Conservation (phyloP, 2,888 invertebrate species). For the Itoplectis maculator region DNA sequence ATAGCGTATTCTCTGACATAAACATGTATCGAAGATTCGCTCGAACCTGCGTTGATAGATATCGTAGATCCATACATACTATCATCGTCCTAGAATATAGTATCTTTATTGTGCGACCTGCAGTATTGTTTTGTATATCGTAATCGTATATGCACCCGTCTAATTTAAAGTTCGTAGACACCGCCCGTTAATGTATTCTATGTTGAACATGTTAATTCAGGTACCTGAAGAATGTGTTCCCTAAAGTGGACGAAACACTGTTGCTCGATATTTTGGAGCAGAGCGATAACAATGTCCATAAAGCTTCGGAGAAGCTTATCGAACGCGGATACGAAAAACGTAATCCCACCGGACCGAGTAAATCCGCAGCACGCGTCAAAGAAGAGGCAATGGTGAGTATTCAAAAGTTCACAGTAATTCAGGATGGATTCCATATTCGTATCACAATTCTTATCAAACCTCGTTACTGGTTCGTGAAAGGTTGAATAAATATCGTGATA, state of each 20-base stretch:
- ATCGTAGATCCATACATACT: constrained; percentile 48
- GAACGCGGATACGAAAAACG: constrained; percentile 93
- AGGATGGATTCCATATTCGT: too few species aligned
- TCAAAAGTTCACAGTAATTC: too few species aligned
- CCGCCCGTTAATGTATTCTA: constrained; percentile 36
- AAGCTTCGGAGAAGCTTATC: constrained; percentile 92
- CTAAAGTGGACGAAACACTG: constrained; percentile 95
- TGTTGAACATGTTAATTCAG: constrained; percentile 84
- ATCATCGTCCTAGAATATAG: constrained; percentile 51
- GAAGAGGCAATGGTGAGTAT: constrained; percentile 71
- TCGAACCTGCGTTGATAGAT: constrained; percentile 37
- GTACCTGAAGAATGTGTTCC: constrained; percentile 96
- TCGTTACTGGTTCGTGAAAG: too few species aligned
- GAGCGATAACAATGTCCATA: constrained; percentile 96
- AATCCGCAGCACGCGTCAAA: constrained; percentile 85
- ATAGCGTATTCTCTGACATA: constrained; percentile 17
- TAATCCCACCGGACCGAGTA: constrained; percentile 87
- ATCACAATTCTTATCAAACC: too few species aligned
- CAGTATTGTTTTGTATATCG: constrained; percentile 59
- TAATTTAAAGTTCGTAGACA: constrained; percentile 24
- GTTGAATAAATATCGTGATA: too few species aligned
- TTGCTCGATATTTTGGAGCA: constrained; percentile 93
- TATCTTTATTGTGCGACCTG: constrained; percentile 52
- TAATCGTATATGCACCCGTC: constrained; percentile 62
- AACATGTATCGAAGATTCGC: constrained; percentile 32